Percentiles rank a stretch among this genome's conserved stretches.
phyloP scores from a whole-genome alignment of 2,797 vertebrate species.

The Helicolenus hilgendorfi region DNA sequence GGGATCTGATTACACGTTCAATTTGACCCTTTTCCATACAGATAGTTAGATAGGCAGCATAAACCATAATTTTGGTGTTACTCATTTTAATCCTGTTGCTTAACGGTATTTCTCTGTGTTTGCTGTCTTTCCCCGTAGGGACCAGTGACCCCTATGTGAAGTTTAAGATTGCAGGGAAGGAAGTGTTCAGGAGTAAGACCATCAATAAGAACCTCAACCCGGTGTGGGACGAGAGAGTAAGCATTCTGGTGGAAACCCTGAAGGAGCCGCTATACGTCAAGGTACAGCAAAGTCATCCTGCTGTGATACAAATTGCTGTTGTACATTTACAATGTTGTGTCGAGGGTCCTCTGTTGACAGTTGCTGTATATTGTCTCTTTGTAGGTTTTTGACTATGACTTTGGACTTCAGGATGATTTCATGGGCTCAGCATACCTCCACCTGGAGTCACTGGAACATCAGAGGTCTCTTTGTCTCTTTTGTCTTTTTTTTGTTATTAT shows the following conservation, averaged over 20 bases:
- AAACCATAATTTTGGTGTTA: neutral
- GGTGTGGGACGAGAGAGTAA: constrained; percentile 95
- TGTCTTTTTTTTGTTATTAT: neutral
- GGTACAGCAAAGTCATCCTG: constrained; percentile 79
- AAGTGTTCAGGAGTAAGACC: constrained; percentile 97
- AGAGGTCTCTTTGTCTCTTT: constrained; percentile 87
- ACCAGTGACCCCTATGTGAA: constrained; percentile 98
- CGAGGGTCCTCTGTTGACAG: neutral
- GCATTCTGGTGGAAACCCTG: constrained; percentile 91
- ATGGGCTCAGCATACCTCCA: constrained; percentile 96
- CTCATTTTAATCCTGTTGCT: neutral
- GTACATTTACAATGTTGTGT: neutral
- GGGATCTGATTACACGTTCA: neutral
- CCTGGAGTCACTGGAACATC: constrained; percentile 94
- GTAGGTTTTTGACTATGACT: constrained; percentile 97
- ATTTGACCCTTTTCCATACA: neutral
- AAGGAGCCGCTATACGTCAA: constrained; percentile 95
- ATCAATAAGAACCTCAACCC: constrained; percentile 98
- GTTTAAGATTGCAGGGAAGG: constrained; percentile 96
- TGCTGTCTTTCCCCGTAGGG: constrained; percentile 79
- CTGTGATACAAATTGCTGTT: neutral
- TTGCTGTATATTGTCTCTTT: constrained; percentile 29
- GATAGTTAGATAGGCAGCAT: neutral
- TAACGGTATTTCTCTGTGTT: constrained; percentile 1
- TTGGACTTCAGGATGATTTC: constrained; percentile 98